phyloP scores from a whole-genome alignment of 2,797 vertebrate species.

The Cyprinodon diabolis region DNA sequence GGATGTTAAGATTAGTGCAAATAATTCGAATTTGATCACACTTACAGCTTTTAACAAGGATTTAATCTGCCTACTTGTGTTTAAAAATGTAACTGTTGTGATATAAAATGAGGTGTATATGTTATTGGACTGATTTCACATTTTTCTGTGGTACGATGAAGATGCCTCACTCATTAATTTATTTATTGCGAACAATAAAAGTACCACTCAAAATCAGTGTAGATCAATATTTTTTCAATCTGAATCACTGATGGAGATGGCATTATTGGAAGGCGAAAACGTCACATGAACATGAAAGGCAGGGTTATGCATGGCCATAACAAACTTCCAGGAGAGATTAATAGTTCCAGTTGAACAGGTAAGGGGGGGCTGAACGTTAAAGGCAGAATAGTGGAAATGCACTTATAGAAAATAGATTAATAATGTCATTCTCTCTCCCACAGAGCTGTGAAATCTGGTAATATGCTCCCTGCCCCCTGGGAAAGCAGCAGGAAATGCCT shows the following conservation, averaged over 20 bases:
- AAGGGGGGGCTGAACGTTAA: neutral
- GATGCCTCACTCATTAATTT: neutral
- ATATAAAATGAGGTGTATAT: too few relatives aligned
- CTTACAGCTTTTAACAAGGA: too few relatives aligned
- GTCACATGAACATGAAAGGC: neutral
- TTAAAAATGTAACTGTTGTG: too few relatives aligned
- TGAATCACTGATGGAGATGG: neutral
- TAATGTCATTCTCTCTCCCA: slow-evolving; percentile 45
- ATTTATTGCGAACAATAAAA: neutral
- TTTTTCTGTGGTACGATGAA: neutral
- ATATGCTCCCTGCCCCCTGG: slow-evolving; percentile 50
- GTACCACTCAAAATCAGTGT: neutral
- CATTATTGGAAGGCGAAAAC: neutral
- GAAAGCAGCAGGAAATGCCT: slow-evolving; percentile 81
- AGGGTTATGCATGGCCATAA: neutral
- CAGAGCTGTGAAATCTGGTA: slow-evolving; percentile 6
- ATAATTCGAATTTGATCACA: too few relatives aligned
- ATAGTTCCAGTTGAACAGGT: neutral
- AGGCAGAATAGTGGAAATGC: neutral
- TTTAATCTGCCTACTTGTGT: too few relatives aligned
- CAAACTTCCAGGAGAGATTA: neutral
- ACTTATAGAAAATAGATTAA: neutral
- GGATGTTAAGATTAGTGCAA: too few relatives aligned
- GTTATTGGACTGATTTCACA: too few relatives aligned
- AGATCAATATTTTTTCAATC: neutral